Base-by-base conservation (phyloP, 1,140 invertebrate species). In the Drosophila biarmipes region DNA sequence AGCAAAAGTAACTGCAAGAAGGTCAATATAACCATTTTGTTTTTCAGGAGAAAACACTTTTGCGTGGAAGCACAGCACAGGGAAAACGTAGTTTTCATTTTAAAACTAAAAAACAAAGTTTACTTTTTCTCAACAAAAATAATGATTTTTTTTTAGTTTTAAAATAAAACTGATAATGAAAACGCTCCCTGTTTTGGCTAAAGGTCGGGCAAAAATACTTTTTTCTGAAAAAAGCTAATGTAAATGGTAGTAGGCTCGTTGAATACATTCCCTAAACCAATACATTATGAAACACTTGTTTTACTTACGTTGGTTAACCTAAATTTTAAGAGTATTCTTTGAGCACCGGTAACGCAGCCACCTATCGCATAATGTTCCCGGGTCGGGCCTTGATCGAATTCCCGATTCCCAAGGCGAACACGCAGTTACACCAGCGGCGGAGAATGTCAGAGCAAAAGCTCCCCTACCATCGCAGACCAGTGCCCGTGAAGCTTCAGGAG, bases 281-380 rank as follows among this genome's bases (percentile, higher is more conserved):
- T 4, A n/a, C 48, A 49, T 17, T 35, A 52, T 52, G 49, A 52
- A 14, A 14, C 19, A 2, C n/a, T 53, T 14, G 2, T 24, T 24
- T 35, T 21, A 56, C 10, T 12, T 38, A 38, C 2, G 1, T 15
- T 6, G 10, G 4, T 7, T 24, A 21, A 10, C 17, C 19, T 7
- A 64, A 64, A 64, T 49, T 35, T 46, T 15, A 15, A 6, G 15
- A 10, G 21, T 45, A 66, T 14, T 52, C 7, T 14, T n/a, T 14
- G 4, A 21, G 12, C 19, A 48, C n/a, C 37, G 10, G 12, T 15
- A 29, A 3, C 34, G 15, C n/a, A 27, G 27, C 29, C 27, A 37
- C 27, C 31, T 37, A 11, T 40, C 24, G 40, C 34, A 54, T 6
- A 17, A 69, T 69, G 63, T 37, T 55, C 10, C 17, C 27, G 1